These are phyloP conservation scores for Naja naja DNA, from an alignment of 2,113 vertebrate genomes.

Conservation along the genomic window DNA sequence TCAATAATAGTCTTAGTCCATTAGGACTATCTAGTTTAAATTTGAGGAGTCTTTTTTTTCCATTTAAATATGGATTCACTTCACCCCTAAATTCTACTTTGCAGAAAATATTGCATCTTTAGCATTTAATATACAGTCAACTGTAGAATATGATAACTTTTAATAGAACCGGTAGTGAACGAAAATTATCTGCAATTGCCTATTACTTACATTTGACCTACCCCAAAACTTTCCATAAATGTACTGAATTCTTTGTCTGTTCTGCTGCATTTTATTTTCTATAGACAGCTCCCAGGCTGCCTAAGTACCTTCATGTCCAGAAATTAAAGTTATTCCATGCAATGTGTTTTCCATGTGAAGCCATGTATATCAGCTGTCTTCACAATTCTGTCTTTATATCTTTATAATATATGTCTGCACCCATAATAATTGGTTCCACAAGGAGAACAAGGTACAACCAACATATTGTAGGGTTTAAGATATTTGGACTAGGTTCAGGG, in stretches of 20 bases:
- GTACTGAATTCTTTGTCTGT: not conserved
- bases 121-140: conserved; percentile 50
- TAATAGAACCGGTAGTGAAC: not conserved
- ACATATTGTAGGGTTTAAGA: not conserved
- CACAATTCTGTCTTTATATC: not conserved
- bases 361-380: not conserved
- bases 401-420: not conserved
- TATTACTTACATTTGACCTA: not conserved
- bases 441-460: not conserved
- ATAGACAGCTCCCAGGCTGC: not conserved
- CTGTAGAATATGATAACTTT: not conserved
- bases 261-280: not conserved
- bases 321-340: not conserved
- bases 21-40: conserved; percentile 36
- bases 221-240: not conserved
- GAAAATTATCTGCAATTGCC: not conserved
- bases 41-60: conserved; percentile 30
- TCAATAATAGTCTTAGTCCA: conserved; percentile 25
- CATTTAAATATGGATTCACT: conserved; percentile 16
- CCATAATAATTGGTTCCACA: not conserved
- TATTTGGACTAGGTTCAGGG: not conserved
- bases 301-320: not conserved
- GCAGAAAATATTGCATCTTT: conserved; percentile 42
- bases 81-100: conserved; percentile 12
- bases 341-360: not conserved